Evolutionary conservation across 2,888 invertebrate species (phyloP).

Genomic region (Machimus rusticus): DNA sequence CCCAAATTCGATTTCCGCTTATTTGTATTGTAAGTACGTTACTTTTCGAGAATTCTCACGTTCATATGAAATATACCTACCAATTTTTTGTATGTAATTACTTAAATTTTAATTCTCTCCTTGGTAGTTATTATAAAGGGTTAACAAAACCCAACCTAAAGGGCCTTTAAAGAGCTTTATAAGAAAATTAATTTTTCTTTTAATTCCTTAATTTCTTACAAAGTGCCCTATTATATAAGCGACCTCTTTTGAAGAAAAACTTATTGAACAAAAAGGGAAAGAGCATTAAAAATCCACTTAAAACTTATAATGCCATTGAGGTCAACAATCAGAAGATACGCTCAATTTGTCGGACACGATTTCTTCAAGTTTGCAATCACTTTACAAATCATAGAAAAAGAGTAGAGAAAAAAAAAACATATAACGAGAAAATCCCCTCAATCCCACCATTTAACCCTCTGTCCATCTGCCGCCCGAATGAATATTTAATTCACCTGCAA

Average conservation of each 20-base stretch:
- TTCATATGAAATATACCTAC: no score
- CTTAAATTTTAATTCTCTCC: no score
- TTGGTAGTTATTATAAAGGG: no score
- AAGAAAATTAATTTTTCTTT: no score
- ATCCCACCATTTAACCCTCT: neutral
- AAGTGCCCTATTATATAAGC: neutral
- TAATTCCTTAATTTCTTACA: neutral
- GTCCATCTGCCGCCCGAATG: neutral
- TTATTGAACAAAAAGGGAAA: neutral
- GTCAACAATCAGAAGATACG: neutral
- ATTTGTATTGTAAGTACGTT: no score
- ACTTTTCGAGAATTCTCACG: no score
- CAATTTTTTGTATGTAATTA: no score
- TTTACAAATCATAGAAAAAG: neutral
- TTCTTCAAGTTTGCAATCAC: neutral
- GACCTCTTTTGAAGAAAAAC: neutral
- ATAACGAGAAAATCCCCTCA: neutral
- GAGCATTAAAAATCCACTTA: neutral
- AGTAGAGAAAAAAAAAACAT: neutral
- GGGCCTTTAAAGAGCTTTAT: no score
- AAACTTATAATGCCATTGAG: neutral
- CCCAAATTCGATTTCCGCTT: no score
- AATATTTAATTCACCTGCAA: slow-evolving; percentile 15
- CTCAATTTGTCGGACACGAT: neutral
- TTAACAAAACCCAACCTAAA: no score